Conservation (phyloP, 1,140 invertebrate species). For the Macrocentrus cingulum region DNA sequence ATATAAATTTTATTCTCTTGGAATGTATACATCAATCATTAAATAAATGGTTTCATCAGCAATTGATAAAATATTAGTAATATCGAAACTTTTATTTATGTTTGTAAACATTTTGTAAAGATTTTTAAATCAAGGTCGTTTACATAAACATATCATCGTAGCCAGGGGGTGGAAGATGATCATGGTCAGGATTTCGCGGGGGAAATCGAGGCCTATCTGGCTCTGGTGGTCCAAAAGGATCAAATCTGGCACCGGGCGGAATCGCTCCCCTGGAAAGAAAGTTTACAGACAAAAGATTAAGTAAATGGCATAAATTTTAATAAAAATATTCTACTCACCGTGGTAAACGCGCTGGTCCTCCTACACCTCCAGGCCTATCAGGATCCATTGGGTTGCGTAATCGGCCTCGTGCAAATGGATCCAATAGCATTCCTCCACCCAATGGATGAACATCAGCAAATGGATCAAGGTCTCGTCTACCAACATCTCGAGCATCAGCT, state of each 20-base stretch:
- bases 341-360: constrained; percentile 62
- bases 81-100: too few species aligned
- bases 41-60: too few species aligned
- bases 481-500: constrained; percentile 60
- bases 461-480: constrained; percentile 74
- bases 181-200: constrained; percentile 65
- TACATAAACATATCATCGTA: constrained; percentile 79
- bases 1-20: too few species aligned
- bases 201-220: constrained; percentile 43
- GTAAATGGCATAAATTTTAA: constrained; percentile 14
- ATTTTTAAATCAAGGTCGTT: too few species aligned
- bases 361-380: constrained; percentile 54
- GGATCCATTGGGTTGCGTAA: constrained; percentile 18
- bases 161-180: constrained; percentile 73
- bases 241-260: constrained; percentile 77
- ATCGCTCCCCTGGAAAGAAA: constrained; percentile 64
- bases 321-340: constrained; percentile 47
- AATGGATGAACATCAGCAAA: constrained; percentile 55
- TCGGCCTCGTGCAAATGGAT: constrained; percentile 60
- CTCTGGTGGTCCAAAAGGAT: constrained; percentile 76
- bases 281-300: constrained; percentile 7
- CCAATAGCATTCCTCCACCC: constrained; percentile 72
- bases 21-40: too few species aligned
- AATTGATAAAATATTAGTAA: too few species aligned
- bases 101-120: too few species aligned